Evolutionary conservation across 2,113 vertebrate species (phyloP).

Genomic region (Pseudopodoces humilis): DNA sequence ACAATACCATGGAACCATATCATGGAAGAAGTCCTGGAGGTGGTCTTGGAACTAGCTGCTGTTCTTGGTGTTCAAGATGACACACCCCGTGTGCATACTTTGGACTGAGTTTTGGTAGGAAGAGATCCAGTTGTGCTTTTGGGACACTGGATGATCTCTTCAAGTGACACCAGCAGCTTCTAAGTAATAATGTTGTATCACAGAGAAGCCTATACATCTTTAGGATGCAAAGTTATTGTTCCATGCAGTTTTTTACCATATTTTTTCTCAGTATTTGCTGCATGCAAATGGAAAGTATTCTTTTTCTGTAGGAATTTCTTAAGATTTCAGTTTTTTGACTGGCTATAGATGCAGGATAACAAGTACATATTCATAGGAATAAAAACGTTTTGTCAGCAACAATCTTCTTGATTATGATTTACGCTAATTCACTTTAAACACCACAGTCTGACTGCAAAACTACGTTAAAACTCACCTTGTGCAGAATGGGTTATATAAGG

Average conservation of each 20-base stretch:
- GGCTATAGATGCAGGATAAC: background rate
- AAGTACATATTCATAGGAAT: background rate
- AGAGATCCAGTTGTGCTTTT: background rate
- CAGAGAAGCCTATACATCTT: background rate
- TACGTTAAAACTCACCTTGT: background rate
- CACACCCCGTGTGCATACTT: background rate
- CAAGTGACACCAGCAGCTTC: background rate
- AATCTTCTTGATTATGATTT: background rate
- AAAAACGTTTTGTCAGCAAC: background rate
- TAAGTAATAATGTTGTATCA: background rate
- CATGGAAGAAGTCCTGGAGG: constrained; percentile 11
- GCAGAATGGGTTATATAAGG: background rate
- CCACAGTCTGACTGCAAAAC: background rate
- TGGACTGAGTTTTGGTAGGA: background rate
- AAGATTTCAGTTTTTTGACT: background rate
- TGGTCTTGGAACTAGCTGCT: background rate
- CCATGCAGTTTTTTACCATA: background rate
- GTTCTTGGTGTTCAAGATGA: background rate
- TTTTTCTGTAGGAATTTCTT: background rate
- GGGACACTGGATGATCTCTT: background rate
- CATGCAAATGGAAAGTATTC: background rate
- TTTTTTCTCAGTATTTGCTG: background rate
- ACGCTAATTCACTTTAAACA: background rate
- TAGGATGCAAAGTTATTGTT: background rate
- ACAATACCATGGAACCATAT: background rate